Evolutionary conservation across 92 coral and sea anemone genomes (phyloP).

Genomic region (Muricea muricata): DNA sequence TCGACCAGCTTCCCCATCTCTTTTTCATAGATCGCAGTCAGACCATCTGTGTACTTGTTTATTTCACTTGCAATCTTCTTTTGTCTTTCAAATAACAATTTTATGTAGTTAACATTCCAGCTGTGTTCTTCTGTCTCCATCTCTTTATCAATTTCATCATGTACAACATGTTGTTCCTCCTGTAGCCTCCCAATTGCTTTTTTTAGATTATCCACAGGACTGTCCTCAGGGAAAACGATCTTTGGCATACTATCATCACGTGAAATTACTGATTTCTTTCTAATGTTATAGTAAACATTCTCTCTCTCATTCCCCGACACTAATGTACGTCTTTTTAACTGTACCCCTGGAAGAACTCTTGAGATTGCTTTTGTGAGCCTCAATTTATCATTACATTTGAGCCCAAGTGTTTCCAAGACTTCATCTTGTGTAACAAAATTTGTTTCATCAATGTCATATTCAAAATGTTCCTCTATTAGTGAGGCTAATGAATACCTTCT

Average conservation of each 20-base stretch:
- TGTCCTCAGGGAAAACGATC: slow-evolving; percentile 9
- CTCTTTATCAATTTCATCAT: slow-evolving; percentile 10
- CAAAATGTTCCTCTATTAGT: not conserved
- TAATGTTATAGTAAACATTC: not conserved
- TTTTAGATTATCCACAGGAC: not conserved
- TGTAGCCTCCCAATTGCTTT: slow-evolving; percentile 8
- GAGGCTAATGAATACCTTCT: not conserved
- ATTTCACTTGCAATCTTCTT: not conserved
- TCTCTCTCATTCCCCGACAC: not conserved
- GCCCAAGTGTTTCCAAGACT: not conserved
- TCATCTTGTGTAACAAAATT: slow-evolving; percentile 2
- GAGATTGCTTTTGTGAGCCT: not conserved
- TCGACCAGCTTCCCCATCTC: slow-evolving; percentile 3
- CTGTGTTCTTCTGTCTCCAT: not conserved
- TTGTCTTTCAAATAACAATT: not conserved
- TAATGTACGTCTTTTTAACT: not conserved
- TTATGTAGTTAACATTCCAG: not conserved
- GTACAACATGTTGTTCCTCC: not conserved
- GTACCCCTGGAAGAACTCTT: not conserved
- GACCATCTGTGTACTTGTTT: not conserved
- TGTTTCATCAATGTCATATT: not conserved
- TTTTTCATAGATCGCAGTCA: not conserved
- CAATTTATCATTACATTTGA: not conserved
- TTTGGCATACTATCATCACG: not conserved
- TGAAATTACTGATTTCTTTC: not conserved